Conservation (phyloP, 1,140 invertebrate species). For the Penaeus japonicus region DNA sequence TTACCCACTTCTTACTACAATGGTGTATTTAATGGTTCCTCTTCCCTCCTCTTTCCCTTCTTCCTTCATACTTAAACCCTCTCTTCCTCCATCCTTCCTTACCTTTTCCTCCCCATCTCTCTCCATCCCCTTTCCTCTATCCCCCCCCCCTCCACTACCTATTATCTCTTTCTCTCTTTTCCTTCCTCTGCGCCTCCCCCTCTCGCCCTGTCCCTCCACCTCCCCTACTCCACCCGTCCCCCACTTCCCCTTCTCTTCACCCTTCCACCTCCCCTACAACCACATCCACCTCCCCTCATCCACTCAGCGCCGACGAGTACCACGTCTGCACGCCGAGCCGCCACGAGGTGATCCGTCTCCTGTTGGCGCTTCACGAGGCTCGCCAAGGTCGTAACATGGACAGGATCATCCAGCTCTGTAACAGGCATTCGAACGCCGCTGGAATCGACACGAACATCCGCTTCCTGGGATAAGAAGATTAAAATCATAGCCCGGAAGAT, state of each 20-base stretch:
- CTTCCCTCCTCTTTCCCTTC: not conserved
- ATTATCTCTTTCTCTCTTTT: too few relatives aligned
- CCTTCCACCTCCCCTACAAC: not conserved
- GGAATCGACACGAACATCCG: conserved; percentile 37
- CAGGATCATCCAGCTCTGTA: conserved; percentile 22
- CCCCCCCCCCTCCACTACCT: too few relatives aligned
- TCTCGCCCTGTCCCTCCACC: too few relatives aligned
- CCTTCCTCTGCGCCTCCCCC: not conserved
- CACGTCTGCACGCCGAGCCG: conserved; percentile 34
- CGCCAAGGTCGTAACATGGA: conserved; percentile 15
- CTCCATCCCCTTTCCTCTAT: not conserved
- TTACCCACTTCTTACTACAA: not conserved
- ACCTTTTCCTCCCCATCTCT: not conserved
- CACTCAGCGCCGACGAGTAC: not conserved
- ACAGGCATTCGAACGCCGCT: conserved; percentile 7
- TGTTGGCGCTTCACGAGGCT: conserved; percentile 41
- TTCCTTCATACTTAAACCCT: not conserved
- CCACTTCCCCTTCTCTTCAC: not conserved
- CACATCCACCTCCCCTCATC: not conserved
- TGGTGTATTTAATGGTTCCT: not conserved
- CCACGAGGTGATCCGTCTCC: conserved; percentile 22
- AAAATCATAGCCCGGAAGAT: not conserved
- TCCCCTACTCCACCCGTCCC: not conserved
- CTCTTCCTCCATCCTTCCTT: not conserved
- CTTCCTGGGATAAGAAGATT: conserved; percentile 11